Base-by-base conservation (phyloP, 2,797 vertebrate species). In the Danio kyathit region DNA sequence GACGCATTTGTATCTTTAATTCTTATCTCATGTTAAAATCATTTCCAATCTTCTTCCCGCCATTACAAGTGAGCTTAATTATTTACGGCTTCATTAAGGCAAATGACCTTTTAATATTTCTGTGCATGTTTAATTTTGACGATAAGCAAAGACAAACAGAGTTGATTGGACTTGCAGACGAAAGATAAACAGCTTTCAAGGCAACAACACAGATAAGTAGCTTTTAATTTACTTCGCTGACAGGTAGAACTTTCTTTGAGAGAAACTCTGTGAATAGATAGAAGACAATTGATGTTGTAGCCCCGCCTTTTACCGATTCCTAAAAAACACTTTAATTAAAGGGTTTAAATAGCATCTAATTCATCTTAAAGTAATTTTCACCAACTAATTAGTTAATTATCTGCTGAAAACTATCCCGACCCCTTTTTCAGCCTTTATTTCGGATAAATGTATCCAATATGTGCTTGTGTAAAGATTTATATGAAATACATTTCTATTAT, bases 101-200 rank as follows among this genome's bases (percentile, higher is more conserved):
- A 74, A 80, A 80, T 65, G 41, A 57, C 49, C 78, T 80, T 73
- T 80, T 73, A 80, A 74, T 74, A 80, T 80, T 73, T 80, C 41
- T 38, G 40, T 57, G 60, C 60, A 40, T 57, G 78, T 57, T 72
- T 80, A 48, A 56, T 74, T 65, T 46, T 17, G 41, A 74, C 19
- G 70, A 80, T 80, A 80, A 57, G 70, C 76, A 48, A 29, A 74
- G 70, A 56, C 59, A 57, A 80, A 74, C 78, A 56, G 77, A 61
- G 44, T 6, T 40, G 44, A 70, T 60, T 60, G 13, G 38, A 79
- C 71, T 41, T 63, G 52, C 9, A 19, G 17, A 71, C 67, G 5
- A 79, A 71, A 79, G 60, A 73, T 65, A 74, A 80, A 80, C 49
- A 65, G 41, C 70, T 73, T 79, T 80, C 41, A 57, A 65, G 60